Evolutionary conservation across 2,113 vertebrate genomes (phyloP).

Genomic region (Suricata suricatta): DNA sequence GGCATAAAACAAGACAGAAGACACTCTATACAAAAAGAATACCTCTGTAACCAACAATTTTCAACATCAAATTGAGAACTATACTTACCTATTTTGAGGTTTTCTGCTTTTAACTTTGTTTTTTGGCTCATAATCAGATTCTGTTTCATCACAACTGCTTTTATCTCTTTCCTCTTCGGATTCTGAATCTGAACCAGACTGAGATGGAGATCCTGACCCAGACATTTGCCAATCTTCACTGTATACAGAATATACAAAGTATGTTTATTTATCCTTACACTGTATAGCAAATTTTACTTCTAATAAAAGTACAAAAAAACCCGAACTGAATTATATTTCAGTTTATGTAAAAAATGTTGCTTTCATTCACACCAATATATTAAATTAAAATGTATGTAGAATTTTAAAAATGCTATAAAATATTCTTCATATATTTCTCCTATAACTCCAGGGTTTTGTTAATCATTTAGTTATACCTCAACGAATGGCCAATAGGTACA

Average conservation of each 20-base stretch:
- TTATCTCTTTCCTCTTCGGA: conserved; percentile 89
- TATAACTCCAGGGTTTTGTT: neutral
- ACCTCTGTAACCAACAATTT: neutral
- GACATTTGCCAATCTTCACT: conserved; percentile 94
- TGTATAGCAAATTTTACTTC: neutral
- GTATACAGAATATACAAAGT: conserved; percentile 56
- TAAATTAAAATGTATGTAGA: neutral
- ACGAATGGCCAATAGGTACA: neutral
- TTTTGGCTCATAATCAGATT: conserved; percentile 98
- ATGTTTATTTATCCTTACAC: conserved; percentile 29
- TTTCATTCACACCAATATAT: neutral
- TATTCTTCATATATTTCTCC: neutral
- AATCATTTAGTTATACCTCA: conserved; percentile 11
- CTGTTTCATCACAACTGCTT: conserved; percentile 94
- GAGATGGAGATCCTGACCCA: conserved; percentile 90
- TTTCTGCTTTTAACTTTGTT: conserved; percentile 96
- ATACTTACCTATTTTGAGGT: conserved; percentile 92
- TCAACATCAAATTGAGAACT: neutral
- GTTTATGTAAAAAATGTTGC: neutral
- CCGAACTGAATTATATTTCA: neutral
- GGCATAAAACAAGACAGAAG: neutral
- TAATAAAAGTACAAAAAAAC: conserved; percentile 51
- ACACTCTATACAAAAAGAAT: neutral
- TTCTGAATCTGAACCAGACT: conserved; percentile 89
- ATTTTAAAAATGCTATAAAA: neutral